Conservation (phyloP, 1,140 invertebrate species). For the Microplitis mediator region DNA sequence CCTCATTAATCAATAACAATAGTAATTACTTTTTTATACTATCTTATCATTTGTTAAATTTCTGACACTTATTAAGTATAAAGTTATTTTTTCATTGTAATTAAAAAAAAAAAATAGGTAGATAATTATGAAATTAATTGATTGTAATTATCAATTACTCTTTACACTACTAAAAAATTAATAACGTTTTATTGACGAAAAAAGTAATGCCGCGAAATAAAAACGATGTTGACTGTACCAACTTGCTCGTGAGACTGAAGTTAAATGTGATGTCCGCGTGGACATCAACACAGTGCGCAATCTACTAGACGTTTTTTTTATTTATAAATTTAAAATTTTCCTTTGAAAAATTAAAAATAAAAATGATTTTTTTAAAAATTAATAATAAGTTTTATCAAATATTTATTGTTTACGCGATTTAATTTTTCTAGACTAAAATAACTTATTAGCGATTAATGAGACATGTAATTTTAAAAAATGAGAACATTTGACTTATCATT, state of each 20-base stretch:
- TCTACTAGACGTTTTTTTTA: background rate
- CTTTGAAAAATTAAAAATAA: too few relatives aligned
- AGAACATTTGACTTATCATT: background rate
- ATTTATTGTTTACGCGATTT: too few relatives aligned
- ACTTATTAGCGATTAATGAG: too few relatives aligned
- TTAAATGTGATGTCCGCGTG: slow-evolving; percentile 23
- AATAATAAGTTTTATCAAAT: too few relatives aligned
- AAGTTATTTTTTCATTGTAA: background rate
- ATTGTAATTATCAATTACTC: background rate
- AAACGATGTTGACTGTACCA: slow-evolving; percentile 36
- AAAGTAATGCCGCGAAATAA: background rate
- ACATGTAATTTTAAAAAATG: background rate
- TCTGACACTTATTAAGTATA: background rate
- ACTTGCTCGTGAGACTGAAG: slow-evolving; percentile 40
- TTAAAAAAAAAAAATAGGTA: too few relatives aligned
- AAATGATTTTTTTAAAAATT: too few relatives aligned
- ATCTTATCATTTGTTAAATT: background rate
- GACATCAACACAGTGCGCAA: background rate
- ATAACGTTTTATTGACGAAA: background rate
- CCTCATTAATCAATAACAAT: background rate
- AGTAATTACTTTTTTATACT: background rate
- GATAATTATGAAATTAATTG: too few relatives aligned
- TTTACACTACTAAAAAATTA: background rate
- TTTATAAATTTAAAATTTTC: background rate
- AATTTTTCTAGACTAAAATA: too few relatives aligned